Percentiles rank a stretch among this genome's conserved stretches.
These are phyloP conservation scores for Lampris incognitus DNA, from an alignment of 2,113 vertebrate species.

Conservation along the genomic window DNA sequence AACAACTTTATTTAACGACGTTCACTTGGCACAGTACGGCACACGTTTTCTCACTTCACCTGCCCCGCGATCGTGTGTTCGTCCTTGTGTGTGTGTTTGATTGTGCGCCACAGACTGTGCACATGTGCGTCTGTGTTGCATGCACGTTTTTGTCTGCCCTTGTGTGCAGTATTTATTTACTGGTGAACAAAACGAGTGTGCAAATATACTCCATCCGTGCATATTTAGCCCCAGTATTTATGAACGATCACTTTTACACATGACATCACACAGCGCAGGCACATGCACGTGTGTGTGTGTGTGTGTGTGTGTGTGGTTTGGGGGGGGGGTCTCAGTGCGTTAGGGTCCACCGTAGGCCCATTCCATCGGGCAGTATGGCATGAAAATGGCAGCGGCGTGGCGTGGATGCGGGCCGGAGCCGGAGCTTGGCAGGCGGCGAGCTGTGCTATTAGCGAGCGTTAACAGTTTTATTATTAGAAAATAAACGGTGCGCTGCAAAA, in stretches of 20 bases:
- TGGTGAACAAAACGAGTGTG: too few relatives aligned
- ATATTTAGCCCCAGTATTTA: background rate
- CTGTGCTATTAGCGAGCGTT: conserved; percentile 78
- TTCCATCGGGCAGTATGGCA: conserved; percentile 52
- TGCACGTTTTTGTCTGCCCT: too few relatives aligned
- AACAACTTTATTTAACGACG: too few relatives aligned
- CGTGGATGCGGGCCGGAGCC: conserved; percentile 68
- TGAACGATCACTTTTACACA: background rate
- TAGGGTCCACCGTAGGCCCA: conserved; percentile 44
- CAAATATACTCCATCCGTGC: too few relatives aligned
- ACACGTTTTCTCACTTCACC: too few relatives aligned
- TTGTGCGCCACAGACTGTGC: too few relatives aligned
- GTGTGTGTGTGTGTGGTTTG: background rate
- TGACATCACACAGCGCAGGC: background rate
- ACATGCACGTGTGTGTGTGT: conserved; percentile 12
- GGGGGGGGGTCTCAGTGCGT: conserved; percentile 15
- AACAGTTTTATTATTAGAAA: conserved; percentile 85
- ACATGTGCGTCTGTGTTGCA: too few relatives aligned
- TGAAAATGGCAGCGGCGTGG: conserved; percentile 67
- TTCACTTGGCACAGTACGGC: too few relatives aligned
- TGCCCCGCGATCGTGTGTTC: too few relatives aligned
- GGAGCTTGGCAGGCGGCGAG: conserved; percentile 71
- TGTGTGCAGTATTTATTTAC: too few relatives aligned
- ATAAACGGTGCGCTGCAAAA: conserved; percentile 80
- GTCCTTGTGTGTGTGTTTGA: too few relatives aligned